Base-by-base conservation (phyloP, 1,140 invertebrate genomes). In the Brachionus rotundiformis region DNA sequence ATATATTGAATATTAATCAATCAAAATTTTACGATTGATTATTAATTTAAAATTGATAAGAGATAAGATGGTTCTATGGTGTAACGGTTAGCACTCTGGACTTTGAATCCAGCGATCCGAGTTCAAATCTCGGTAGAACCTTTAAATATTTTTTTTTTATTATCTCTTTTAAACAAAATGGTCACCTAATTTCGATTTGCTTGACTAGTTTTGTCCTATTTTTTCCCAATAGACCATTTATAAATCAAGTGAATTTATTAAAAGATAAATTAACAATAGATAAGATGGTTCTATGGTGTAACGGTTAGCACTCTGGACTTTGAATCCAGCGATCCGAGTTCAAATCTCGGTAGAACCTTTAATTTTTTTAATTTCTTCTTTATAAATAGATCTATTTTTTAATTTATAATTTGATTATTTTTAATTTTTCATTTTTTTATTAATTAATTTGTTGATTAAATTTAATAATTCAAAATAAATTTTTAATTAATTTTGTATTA, bases 61-160 rank as follows among this genome's bases (percentile, higher is more conserved):
- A 27, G 31, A 33, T 33, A n/a, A 31, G 11, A n/a, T 1, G 68
- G 68, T 73, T 73, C 68, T 73, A 73, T 73, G 68, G 68, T 73
- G 65, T 71, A 71, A 71, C 65, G 65, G 65, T 71, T 71, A 71
- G 65, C 65, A 71, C 65, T 71, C 65, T 71, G 65, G 65, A 71
- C 65, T 71, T 71, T 71, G 65, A 71, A 71, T 71, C 65, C 65
- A 71, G 65, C 65, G 36, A 71, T 71, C 65, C 65, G 65, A 71
- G 65, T 71, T 71, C 65, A 71, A 71, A 71, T 71, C 65, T 71
- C 65, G 65, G 65, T 71, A 71, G 65, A 71, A 71, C 65, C 65
- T 71, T 71, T 71, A 1, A 6, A 13, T 16, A n/a, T n/a, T n/a
- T n/a, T n/a, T n/a, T 36, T 71, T 71, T 71, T 71, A 36, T 33